Evolutionary conservation across 2,797 vertebrate species (phyloP), one percentile per base, ranked within the genome.

Genomic region (Liparis tanakae): DNA sequence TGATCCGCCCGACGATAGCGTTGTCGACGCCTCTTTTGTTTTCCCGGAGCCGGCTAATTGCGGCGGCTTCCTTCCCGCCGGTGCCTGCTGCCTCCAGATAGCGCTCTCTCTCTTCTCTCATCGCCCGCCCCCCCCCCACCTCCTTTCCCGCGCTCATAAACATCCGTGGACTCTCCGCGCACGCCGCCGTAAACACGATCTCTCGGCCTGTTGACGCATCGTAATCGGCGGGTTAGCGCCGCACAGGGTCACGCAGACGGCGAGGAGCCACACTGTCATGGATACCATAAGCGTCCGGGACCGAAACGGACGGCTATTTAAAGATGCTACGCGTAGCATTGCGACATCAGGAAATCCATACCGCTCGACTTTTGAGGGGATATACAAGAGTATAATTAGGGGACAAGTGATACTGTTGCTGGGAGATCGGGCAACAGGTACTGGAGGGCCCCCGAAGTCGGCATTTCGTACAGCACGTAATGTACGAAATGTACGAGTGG

Each of bases 11-110:
- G 78, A 76, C 62, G 85, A 88, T 84, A 80, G 79, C 84, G 56
- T 83, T 73, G 69, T 81, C 87, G 81, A 77, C 20, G 53, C 70
- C 68, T 56, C 79, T 82, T 89, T 92, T 90, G 86, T 92, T 92
- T 89, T 88, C 81, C 73, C 74, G 30, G 72, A 54, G 78, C 81
- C 71, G 80, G 78, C 86, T 87, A 85, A 91, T 93, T 81, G 80
- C 66, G 2, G 22, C 63, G 0, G 53, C 79, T 92, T 92, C 92
- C 90, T 92, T 90, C 88, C 88, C 72, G 62, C 39, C 72, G 0
- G 18, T 5, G 53, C 46, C 86, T 91, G 91, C 64, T 56, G 73
- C 68, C 72, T 17, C 20, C 88, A 80, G 92, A 92, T 92, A 91
- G 81, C 14, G 10, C 5, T 0, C 58, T 79, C 58, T 79, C 72